Evolutionary conservation across 2,797 vertebrate species (phyloP), one percentile per base, ranked within the genome.

Genomic region (Petrocephalus sullivani): DNA sequence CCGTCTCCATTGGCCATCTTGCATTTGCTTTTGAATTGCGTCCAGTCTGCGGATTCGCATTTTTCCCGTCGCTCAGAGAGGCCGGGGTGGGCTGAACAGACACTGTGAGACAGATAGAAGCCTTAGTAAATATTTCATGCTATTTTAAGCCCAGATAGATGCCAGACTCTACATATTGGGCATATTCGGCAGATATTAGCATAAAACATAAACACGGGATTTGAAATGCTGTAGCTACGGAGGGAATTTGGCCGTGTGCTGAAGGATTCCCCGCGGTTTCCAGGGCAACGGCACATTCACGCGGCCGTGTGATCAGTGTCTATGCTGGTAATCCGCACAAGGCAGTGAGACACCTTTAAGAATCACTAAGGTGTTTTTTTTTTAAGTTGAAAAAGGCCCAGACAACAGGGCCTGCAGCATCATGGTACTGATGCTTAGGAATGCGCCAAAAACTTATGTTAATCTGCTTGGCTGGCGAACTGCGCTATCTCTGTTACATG

Each of bases 201-300:
- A 81, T 78, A 81, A 87, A 71, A 58, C 49, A 87, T 58, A 54
- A 71, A 81, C 67, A 82, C 53, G 21, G 64, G 2, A 28, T 56
- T 5, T 46, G 21, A 81, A 12, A 46, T 0, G 16, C 16, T 28
- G 84, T 56, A 19, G 19, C 37, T 58, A 87, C 87, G 75, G 9
- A 56, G n/a, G 87, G 64, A 87, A 49, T 41, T 37, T n/a, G 78
- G 85, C 89, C 89, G 57, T 56, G 88, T 46, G 7, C 85, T 57
- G 88, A 88, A 87, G 87, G 88, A 87, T 89, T 90, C 37, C 61
- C 86, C 21, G 46, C 84, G 87, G 93, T 94, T 92, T 92, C 93
- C 90, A 91, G 81, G 92, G 93, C 92, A 93, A 95, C 92, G 56
- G 89, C 89, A 88, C 88, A 88, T 88, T 91, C 86, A 57, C 90